phyloP scores from a whole-genome alignment of 2,113 vertebrate genomes.

The Cottus gobio region DNA sequence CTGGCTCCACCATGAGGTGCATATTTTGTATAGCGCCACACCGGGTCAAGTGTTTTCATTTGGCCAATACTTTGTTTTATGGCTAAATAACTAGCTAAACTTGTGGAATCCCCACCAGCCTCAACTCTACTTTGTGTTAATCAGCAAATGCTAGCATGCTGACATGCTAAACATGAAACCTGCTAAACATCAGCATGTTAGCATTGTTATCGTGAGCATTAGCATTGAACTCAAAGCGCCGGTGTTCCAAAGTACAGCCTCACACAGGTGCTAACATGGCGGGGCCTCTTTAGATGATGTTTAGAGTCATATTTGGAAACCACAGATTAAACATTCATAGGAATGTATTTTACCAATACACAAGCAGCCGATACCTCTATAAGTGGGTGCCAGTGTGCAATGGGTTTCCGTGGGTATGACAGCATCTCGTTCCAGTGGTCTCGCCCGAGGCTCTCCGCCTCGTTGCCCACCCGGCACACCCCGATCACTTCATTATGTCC shows the following conservation, averaged over 20 bases:
- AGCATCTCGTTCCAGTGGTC: slow-evolving; percentile 99
- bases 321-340: background rate
- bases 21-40: background rate
- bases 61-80: background rate
- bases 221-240: background rate
- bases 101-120: background rate
- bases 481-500: slow-evolving; percentile 99
- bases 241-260: too few species aligned
- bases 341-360: background rate
- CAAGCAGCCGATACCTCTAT: slow-evolving; percentile 86
- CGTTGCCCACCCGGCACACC: slow-evolving; percentile 94
- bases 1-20: background rate
- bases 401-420: slow-evolving; percentile 94
- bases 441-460: slow-evolving; percentile 92
- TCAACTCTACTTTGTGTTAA: background rate
- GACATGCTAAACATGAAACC: background rate
- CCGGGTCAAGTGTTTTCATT: background rate
- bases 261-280: background rate
- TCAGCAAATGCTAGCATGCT: background rate
- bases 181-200: background rate
- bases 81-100: background rate
- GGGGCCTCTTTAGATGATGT: background rate
- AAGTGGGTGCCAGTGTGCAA: slow-evolving; percentile 96
- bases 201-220: background rate
- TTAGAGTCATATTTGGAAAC: background rate